Base-by-base conservation (phyloP, 1,140 invertebrate genomes). In the Drosophila repleta region DNA sequence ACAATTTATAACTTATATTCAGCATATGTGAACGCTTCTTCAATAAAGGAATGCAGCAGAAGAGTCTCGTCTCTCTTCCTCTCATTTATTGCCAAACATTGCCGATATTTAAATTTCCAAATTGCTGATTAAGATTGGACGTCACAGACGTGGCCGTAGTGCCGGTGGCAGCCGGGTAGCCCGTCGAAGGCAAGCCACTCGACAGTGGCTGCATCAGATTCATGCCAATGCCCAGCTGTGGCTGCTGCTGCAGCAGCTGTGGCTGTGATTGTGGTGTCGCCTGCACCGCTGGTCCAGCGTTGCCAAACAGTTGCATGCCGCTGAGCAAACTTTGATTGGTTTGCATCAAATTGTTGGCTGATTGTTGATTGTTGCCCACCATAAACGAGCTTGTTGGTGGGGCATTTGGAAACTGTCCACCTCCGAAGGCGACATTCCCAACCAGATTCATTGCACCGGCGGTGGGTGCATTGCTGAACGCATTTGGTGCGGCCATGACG, bases 71-170 rank as follows among this genome's bases (percentile, higher is more conserved):
- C 56, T 58, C 39, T 17, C 39, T 15, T 43, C 17, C 11, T 10
- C 39, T 56, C 58, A 70, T 84, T 90, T 90, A 92, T 88, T 92
- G 91, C 91, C 91, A 92, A 69, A 91, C 91, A 89, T 92, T 92
- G 18, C 91, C 91, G 51, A 92, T 90, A 79, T 92, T 92, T 56
- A 92, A 78, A 65, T 91, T 92, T 21, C 91, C 91, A 70, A 92
- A 91, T 77, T 92, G 91, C 58, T 92, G 91, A 61, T 90, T 91
- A 26, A 92, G 48, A 48, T 89, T 90, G 45, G 79, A 72, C 41
- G 90, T 84, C 45, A 87, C 74, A 43, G 90, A 74, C 6, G 90
- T 68, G 26, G 74, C 66, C 43, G 68, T 71, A n/a, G 64, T 45
- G 21, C 65, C 63, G 37, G 57, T 61, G 24, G 68, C 43, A 41